Base-by-base conservation (phyloP, 2,113 vertebrate genomes). In the Ariopsis seemanni region DNA sequence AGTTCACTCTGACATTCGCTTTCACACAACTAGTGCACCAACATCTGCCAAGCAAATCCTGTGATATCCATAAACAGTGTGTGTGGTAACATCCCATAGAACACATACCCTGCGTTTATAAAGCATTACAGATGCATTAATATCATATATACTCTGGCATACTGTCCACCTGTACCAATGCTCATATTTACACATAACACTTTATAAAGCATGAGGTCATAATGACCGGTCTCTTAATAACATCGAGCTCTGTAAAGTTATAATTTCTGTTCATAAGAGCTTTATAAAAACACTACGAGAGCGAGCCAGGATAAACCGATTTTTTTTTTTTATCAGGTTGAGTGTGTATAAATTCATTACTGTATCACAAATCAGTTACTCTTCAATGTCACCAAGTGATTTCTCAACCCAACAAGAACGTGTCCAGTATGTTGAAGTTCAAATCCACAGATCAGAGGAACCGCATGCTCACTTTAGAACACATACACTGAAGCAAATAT, bases 361-460 rank as follows among this genome's bases (percentile, higher is more conserved):
- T 20, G 58, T 4, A 22, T n/a, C 9, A 12, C 25, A 65, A 65
- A 27, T 27, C 63, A 27, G n/a, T 27, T 2, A 65, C 22, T 65
- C 62, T 25, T n/a, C 25, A n/a, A n/a, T 0, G 4, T 27, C 65
- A 67, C 17, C 8, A 42, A 30, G 12, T 34, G 27, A 30, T 30
- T 27, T 30, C 30, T 69, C 65, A 69, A 69, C 27, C 27, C 0
- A 34, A 69, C 67, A 30, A 72, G 30, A 72, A 72, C 20, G 71
- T 20, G 17, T 3, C 25, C 1, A 34, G 83, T 90, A 71, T 87
- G 88, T 87, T 75, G 82, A 55, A 80, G 91, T 89, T 91, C 50
- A 88, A 90, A 83, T 90, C 91, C 34, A 83, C 57, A 34, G 7
- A 74, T 30, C 25, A 30, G n/a, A 15, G 65, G 5, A 27, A 27